phyloP scores from a whole-genome alignment of 2,113 vertebrate species.

The Leucosticte australis region DNA sequence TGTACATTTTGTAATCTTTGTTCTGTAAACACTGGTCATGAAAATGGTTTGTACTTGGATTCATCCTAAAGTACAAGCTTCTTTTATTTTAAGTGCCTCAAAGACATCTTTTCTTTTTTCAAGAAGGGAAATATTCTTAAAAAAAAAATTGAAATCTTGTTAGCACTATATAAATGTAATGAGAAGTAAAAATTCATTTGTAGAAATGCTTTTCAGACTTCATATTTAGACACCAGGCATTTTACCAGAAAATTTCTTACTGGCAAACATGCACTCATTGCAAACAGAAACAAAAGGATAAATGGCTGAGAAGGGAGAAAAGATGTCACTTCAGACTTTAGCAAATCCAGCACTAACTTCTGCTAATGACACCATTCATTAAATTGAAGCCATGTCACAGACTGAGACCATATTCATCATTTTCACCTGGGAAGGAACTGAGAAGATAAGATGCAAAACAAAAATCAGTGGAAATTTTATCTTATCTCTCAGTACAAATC shows the following conservation, averaged over 20 bases:
- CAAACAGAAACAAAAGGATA: neutral
- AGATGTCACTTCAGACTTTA: neutral
- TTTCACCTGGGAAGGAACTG: neutral
- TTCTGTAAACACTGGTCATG: neutral
- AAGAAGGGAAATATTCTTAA: neutral
- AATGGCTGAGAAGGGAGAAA: neutral
- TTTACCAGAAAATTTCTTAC: neutral
- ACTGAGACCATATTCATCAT: neutral
- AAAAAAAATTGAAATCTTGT: neutral
- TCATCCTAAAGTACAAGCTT: neutral
- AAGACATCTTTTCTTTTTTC: neutral
- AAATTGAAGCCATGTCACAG: neutral
- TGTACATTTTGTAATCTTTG: neutral
- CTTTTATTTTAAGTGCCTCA: neutral
- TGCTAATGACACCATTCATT: neutral
- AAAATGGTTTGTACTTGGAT: neutral
- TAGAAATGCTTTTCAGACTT: neutral
- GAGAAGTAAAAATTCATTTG: neutral
- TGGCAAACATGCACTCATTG: neutral
- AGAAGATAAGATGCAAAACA: neutral
- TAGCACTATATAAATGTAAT: neutral
- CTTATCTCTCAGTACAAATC: neutral
- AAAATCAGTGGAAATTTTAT: neutral
- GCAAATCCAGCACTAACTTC: neutral
- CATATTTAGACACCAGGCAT: neutral